phyloP scores from a whole-genome alignment of 1,140 invertebrate genomes.

The Dendrolimus punctatus region DNA sequence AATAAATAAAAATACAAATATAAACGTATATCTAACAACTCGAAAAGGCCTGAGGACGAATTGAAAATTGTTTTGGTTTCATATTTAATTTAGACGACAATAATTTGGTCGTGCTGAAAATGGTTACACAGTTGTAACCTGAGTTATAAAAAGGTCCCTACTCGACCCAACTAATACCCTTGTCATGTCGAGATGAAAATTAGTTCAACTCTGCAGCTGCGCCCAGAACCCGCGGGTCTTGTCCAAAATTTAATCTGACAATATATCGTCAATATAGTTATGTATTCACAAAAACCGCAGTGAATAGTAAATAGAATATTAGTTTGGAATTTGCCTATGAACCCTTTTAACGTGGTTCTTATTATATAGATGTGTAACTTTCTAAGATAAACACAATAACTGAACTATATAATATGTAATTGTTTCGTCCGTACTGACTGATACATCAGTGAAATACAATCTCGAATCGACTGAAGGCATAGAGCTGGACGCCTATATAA shows the following conservation, averaged over 20 bases:
- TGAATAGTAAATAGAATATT: no score
- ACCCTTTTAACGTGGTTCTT: slow-evolving; percentile 2
- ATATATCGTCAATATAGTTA: slow-evolving; percentile 38
- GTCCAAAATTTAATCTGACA: slow-evolving; percentile 58
- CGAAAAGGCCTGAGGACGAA: no score
- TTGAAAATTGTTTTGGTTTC: slow-evolving; percentile 8
- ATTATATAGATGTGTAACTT: no score
- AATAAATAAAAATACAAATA: no score
- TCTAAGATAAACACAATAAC: no score
- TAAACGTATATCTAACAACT: no score
- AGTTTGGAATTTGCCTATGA: neutral
- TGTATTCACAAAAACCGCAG: neutral
- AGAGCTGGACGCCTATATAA: no score
- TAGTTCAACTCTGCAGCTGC: slow-evolving; percentile 61
- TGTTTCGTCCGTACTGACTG: no score
- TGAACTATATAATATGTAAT: no score
- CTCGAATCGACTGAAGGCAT: no score
- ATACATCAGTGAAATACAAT: no score
- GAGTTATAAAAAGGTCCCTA: slow-evolving; percentile 59
- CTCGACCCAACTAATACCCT: slow-evolving; percentile 65
- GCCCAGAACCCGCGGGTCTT: slow-evolving; percentile 37
- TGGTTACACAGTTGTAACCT: slow-evolving; percentile 26
- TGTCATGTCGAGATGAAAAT: slow-evolving; percentile 66
- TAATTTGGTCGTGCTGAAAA: slow-evolving; percentile 17
- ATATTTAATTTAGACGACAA: slow-evolving; percentile 23